These are phyloP conservation scores for Rhodinocichla rosea DNA, from an alignment of 2,113 vertebrate genomes.

Conservation along the genomic window DNA sequence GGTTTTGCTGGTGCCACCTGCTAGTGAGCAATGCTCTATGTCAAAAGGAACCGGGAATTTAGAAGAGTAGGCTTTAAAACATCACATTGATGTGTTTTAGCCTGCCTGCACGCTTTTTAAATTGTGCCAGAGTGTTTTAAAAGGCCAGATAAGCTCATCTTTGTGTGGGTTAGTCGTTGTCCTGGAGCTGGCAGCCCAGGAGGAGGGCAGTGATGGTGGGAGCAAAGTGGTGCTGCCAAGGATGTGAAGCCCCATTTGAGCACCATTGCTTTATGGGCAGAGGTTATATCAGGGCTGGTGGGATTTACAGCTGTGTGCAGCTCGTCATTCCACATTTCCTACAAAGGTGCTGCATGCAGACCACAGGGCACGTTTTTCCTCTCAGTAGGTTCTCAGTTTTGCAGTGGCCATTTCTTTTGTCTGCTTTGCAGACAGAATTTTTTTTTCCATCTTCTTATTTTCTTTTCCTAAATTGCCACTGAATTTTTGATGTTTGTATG, in stretches of 20 bases:
- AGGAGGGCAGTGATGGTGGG: neutral
- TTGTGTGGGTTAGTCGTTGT: neutral
- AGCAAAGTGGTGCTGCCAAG: neutral
- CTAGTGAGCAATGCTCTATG: neutral
- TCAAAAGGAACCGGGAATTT: neutral
- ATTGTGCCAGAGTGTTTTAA: neutral
- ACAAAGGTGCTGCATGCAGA: rapidly evolving
- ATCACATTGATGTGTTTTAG: rapidly evolving
- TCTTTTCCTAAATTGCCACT: neutral
- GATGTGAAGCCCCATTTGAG: neutral
- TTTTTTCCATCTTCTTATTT: neutral
- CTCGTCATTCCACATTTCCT: rapidly evolving
- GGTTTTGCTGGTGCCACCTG: neutral
- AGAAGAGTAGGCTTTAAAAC: neutral
- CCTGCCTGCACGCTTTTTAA: neutral
- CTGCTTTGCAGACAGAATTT: neutral
- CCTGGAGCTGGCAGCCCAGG: neutral
- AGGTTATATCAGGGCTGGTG: rapidly evolving
- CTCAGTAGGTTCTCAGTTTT: neutral
- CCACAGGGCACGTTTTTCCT: neutral
- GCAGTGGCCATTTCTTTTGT: neutral
- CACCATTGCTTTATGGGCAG: neutral
- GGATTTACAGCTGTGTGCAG: neutral
- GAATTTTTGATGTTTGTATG: neutral
- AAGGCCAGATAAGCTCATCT: neutral